Conservation (phyloP, 2,888 invertebrate genomes). For the Conus canariensis region DNA sequence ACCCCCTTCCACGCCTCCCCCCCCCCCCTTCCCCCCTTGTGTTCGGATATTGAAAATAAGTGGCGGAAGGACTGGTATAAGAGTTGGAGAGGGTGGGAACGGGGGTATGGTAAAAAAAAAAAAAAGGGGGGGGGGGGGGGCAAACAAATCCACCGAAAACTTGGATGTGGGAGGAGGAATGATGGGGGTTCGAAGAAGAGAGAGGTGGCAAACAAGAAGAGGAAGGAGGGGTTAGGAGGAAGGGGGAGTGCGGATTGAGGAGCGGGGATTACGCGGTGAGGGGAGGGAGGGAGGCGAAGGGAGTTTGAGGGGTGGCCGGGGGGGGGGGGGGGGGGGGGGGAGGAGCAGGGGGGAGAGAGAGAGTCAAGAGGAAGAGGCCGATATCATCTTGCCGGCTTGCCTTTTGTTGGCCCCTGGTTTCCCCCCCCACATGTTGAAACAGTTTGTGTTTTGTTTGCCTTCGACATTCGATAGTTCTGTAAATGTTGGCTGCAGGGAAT, state of each 20-base stretch:
- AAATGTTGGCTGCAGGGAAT: constrained; percentile 18
- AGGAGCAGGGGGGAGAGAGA: neutral
- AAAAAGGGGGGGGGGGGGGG: neutral
- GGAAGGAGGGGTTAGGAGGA: neutral
- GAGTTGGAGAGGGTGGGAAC: too few species aligned
- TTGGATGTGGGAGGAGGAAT: too few species aligned
- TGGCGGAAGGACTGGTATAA: too few species aligned
- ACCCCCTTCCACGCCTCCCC: too few species aligned
- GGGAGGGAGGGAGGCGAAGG: too few species aligned
- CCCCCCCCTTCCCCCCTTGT: too few species aligned
- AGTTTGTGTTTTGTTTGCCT: constrained; percentile 35
- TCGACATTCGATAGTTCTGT: constrained; percentile 32
- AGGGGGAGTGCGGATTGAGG: neutral
- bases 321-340: neutral
- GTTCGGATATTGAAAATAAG: too few species aligned
- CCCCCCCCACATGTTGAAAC: constrained; percentile 22
- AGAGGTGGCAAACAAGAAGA: neutral
- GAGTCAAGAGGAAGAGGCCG: neutral
- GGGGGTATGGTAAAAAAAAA: too few species aligned
- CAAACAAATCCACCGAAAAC: too few species aligned
- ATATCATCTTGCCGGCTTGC: constrained; percentile 24
- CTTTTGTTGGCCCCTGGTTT: neutral
- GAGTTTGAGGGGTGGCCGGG: too few species aligned
- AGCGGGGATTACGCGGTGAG: too few species aligned
- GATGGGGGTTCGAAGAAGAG: too few species aligned